Evolutionary conservation across 2,113 vertebrate genomes (phyloP).

Genomic region (Semicossyphus pulcher): DNA sequence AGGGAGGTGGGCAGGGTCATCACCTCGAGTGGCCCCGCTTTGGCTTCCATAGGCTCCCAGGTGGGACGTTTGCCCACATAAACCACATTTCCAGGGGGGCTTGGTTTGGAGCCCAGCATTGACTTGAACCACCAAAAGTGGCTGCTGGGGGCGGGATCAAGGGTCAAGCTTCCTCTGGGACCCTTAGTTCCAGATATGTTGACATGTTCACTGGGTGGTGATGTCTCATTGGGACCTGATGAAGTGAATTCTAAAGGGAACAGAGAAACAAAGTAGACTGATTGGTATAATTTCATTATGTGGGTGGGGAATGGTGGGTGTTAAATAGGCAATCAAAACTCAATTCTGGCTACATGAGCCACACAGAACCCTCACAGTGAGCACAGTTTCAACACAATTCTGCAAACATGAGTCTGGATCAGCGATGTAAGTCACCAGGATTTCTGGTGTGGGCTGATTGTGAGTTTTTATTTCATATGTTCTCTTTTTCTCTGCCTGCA

Average conservation of each 20-base stretch:
- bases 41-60: constrained; percentile 80
- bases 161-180: constrained; percentile 42
- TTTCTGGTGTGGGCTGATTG: no score
- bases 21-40: constrained; percentile 76
- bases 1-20: constrained; percentile 72
- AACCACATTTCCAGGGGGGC: constrained; percentile 42
- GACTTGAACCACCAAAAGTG: constrained; percentile 72
- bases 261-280: constrained; percentile 62
- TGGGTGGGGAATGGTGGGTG: constrained; percentile 14
- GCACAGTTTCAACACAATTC: constrained; percentile 19
- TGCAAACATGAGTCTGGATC: background rate
- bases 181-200: constrained; percentile 50
- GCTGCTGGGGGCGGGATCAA: constrained; percentile 47
- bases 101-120: constrained; percentile 52
- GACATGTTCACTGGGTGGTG: constrained; percentile 45
- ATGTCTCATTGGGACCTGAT: constrained; percentile 48
- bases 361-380: constrained; percentile 18
- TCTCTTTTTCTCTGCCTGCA: no score
- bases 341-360: constrained; percentile 32
- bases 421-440: background rate
- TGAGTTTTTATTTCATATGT: no score
- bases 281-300: constrained; percentile 57
- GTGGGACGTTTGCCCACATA: constrained; percentile 44
- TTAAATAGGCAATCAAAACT: constrained; percentile 71
- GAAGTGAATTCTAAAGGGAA: constrained; percentile 67